Base-by-base conservation (phyloP, 2,888 invertebrate genomes). In the Cheilosia vernalis region DNA sequence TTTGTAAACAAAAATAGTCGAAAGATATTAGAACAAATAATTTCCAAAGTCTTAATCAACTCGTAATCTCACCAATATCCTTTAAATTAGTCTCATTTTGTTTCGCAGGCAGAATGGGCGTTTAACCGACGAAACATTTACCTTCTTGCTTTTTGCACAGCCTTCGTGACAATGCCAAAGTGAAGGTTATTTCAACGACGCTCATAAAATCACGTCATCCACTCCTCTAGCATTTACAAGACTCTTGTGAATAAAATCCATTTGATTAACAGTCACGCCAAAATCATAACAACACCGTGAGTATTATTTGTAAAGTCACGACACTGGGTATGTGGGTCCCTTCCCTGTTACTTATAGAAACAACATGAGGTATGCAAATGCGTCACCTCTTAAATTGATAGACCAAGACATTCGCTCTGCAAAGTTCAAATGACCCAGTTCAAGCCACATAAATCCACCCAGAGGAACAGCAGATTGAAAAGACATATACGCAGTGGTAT, bases 211-310 rank as follows among this genome's bases (percentile, higher is more conserved):
- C 63, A 70, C 69, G 78, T 27, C 55, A 78, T 40, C 55, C 13
- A 19, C 10, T 24, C 21, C 5, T 15, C 5, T 24, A 21, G 24
- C 60, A 55, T 64, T 44, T n/a, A 51, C n/a, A n/a, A 30, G 61
- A 69, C 55, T 47, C 17, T 69, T 37, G 61, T 55, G 60, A 69
- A 44, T 24, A 49, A 21, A 17, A 40, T 0, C n/a, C 9, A 15
- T 44, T 63, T 15, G 42, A 60, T 60, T 33, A 37, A 61, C 21
- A 37, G 61, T 61, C 77, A 77, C 77, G 77, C 51, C 24, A 77
- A 40, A 40, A 27, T 33, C n/a, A 42, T 24, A 24, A 44, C 7
- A 60, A 30, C n/a, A 17, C 19, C 40, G 13, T 10, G 13, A 17
- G 56, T 55, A 73, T 30, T 63, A 30, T 9, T 51, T 9, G 15